Evolutionary conservation across 2,888 invertebrate species (phyloP).

Genomic region (Mechanitis messenoides): DNA sequence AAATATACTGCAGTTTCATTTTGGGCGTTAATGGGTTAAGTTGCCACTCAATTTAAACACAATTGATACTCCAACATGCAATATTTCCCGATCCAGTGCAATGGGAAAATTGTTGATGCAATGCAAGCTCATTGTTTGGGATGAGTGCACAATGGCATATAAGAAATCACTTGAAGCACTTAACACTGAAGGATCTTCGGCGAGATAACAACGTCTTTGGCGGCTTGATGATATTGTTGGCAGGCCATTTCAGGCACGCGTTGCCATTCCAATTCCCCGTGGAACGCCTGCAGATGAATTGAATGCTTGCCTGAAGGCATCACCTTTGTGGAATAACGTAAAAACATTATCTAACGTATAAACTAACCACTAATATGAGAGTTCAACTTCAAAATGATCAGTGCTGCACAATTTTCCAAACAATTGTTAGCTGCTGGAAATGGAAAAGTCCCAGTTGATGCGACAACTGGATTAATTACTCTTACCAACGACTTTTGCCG

Average conservation of each 20-base stretch:
- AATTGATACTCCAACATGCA: conserved; percentile 34
- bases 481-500: conserved; percentile 29
- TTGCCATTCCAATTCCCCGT: conserved; percentile 29
- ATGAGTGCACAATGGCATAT: conserved; percentile 33
- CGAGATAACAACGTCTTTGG: conserved; percentile 28
- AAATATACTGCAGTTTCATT: neutral
- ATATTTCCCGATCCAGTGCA: conserved; percentile 31
- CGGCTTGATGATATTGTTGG: conserved; percentile 26
- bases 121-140: conserved; percentile 32
- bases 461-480: conserved; percentile 25
- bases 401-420: conserved; percentile 29
- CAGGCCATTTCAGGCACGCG: conserved; percentile 28
- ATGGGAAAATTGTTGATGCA: conserved; percentile 29
- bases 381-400: conserved; percentile 31
- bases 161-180: conserved; percentile 27
- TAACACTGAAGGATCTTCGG: conserved; percentile 30
- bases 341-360: conserved; percentile 19
- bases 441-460: conserved; percentile 28
- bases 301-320: conserved; percentile 33
- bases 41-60: conserved; percentile 32
- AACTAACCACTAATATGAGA: conserved; percentile 23
- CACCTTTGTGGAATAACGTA: conserved; percentile 30
- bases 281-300: conserved; percentile 32
- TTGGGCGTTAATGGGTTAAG: conserved; percentile 13
- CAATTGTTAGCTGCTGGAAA: conserved; percentile 28